Conservation (phyloP, 2,113 vertebrate species). For the Sterrhoptilus dennistouni region DNA sequence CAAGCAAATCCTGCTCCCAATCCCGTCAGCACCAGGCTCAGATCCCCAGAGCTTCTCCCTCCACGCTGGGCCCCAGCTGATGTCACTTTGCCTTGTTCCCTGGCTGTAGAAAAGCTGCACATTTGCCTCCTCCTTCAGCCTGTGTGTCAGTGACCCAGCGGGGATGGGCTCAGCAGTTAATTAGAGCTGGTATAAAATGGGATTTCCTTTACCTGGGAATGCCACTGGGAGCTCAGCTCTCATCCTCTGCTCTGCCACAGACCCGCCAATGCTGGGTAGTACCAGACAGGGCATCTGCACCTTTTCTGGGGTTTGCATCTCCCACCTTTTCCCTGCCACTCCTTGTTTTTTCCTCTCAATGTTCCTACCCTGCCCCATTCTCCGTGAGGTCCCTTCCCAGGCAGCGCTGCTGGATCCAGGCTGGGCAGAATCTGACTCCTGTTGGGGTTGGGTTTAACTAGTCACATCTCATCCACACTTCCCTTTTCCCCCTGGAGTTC, state of each 20-base stretch:
- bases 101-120: neutral
- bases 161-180: neutral
- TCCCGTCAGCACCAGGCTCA: neutral
- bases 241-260: neutral
- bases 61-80: neutral
- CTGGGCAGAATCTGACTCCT: neutral
- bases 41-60: neutral
- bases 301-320: neutral
- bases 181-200: neutral
- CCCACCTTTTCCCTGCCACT: neutral
- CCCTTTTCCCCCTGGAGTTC: neutral
- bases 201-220: neutral
- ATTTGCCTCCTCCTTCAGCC: neutral
- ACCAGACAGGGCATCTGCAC: neutral
- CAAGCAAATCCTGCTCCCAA: neutral
- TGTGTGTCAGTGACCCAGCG: fast-evolving
- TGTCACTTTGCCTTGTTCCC: neutral
- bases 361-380: fast-evolving
- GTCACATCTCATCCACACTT: neutral
- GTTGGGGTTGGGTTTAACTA: neutral
- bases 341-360: neutral
- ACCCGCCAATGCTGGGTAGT: fast-evolving
- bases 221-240: neutral
- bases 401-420: neutral
- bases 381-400: neutral